These are phyloP conservation scores for Norana najaformis DNA, from an alignment of 2,888 invertebrate genomes.

Conservation along the genomic window DNA sequence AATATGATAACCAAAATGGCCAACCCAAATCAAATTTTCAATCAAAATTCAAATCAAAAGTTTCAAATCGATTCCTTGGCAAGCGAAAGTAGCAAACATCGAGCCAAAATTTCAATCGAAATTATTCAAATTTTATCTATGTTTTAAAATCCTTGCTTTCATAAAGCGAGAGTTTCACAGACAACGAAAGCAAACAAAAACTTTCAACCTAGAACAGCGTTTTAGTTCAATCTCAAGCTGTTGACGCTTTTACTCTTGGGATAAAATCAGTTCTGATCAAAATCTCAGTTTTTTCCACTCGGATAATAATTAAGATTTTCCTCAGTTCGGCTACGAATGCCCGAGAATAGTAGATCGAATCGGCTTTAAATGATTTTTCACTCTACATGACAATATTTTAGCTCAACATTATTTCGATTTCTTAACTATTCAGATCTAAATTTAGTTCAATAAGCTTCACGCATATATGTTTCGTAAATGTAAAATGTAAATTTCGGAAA, in stretches of 20 bases:
- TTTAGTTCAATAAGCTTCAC: not conserved
- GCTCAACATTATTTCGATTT: not conserved
- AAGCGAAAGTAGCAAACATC: not conserved
- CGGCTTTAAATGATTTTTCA: not conserved
- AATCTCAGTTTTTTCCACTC: too few species aligned
- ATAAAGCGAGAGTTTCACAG: not conserved
- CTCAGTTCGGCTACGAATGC: not conserved
- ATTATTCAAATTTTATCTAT: not conserved
- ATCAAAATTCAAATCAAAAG: too few species aligned
- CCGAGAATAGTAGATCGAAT: not conserved
- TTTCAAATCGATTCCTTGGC: too few species aligned
- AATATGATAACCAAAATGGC: too few species aligned
- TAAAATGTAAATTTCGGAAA: too few species aligned
- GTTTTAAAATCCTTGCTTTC: not conserved
- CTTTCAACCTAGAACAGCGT: not conserved
- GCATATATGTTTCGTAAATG: not conserved
- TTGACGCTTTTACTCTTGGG: not conserved
- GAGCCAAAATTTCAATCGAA: not conserved
- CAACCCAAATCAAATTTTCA: too few species aligned
- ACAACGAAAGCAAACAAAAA: not conserved
- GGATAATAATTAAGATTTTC: not conserved
- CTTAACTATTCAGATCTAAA: not conserved
- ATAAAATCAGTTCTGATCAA: not conserved
- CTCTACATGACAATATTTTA: not conserved
- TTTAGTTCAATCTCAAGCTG: too few species aligned